phyloP scores from a whole-genome alignment of 1,140 invertebrate species.

The Pseudomyrmex concolor region DNA sequence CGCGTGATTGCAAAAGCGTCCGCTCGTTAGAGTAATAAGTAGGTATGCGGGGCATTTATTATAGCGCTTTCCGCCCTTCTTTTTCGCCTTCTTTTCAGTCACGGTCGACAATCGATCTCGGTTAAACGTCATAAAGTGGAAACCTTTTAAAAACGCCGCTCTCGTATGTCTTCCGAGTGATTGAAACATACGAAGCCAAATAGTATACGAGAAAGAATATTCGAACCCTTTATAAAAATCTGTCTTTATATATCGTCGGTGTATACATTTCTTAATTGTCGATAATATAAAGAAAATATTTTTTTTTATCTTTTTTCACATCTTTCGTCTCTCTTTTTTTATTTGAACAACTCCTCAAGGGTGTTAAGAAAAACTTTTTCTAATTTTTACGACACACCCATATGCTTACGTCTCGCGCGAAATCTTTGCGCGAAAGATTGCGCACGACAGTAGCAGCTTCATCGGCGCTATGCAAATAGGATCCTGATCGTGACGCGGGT shows the following conservation, averaged over 20 bases:
- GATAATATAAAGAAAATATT: no score
- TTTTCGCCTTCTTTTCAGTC: not conserved
- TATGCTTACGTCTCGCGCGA: constrained; percentile 1
- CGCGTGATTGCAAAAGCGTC: constrained; percentile 47
- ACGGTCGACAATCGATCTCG: not conserved
- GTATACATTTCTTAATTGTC: no score
- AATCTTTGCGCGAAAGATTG: constrained; percentile 52
- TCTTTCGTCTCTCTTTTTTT: no score
- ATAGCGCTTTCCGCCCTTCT: constrained; percentile 16
- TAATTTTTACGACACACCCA: constrained; percentile 7
- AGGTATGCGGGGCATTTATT: constrained; percentile 49
- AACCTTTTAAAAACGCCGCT: not conserved
- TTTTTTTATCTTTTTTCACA: no score
- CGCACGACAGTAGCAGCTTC: constrained; percentile 73
- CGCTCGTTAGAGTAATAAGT: constrained; percentile 55
- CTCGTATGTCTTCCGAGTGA: no score
- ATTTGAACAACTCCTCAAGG: no score
- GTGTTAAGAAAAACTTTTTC: no score
- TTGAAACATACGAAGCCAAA: no score
- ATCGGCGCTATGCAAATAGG: constrained; percentile 78
- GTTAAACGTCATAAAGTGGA: not conserved
- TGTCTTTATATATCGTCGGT: no score
- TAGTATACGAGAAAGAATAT: no score
- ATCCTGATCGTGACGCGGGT: constrained; percentile 76
- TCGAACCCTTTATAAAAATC: no score